Evolutionary conservation across 2,797 vertebrate species (phyloP).

Genomic region (Enteromius thamalakanensis): DNA sequence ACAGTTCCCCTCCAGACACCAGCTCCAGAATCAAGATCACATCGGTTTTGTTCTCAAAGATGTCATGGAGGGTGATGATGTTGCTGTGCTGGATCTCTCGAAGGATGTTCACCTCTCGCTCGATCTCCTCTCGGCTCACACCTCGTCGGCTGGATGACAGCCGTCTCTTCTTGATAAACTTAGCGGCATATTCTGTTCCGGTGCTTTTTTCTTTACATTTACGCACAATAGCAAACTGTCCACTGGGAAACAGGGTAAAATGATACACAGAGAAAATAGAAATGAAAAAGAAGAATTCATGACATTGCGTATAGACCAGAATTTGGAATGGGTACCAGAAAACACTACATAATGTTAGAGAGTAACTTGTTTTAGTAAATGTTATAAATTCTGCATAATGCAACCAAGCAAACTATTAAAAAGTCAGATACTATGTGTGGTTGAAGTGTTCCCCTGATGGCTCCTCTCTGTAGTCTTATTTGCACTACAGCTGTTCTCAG

Average conservation of each 20-base stretch:
- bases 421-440: neutral
- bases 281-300: neutral
- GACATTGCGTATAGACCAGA: neutral
- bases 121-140: conserved; percentile 96
- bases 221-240: conserved; percentile 95
- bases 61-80: conserved; percentile 97
- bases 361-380: neutral
- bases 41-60: conserved; percentile 98
- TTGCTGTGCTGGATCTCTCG: conserved; percentile 97
- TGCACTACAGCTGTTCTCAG: conserved; percentile 30
- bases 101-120: conserved; percentile 96
- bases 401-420: neutral
- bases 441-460: neutral
- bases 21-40: conserved; percentile 98
- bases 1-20: conserved; percentile 95
- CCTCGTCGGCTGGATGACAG: conserved; percentile 94
- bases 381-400: neutral
- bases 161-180: conserved; percentile 97
- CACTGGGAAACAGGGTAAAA: conserved; percentile 70
- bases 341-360: neutral
- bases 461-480: conserved; percentile 11
- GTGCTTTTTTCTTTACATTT: conserved; percentile 91
- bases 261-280: neutral
- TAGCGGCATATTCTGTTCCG: conserved; percentile 87
- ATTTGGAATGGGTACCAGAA: neutral